Evolutionary conservation across 2,888 invertebrate genomes (phyloP).

Genomic region (Acanthopleura granulata): DNA sequence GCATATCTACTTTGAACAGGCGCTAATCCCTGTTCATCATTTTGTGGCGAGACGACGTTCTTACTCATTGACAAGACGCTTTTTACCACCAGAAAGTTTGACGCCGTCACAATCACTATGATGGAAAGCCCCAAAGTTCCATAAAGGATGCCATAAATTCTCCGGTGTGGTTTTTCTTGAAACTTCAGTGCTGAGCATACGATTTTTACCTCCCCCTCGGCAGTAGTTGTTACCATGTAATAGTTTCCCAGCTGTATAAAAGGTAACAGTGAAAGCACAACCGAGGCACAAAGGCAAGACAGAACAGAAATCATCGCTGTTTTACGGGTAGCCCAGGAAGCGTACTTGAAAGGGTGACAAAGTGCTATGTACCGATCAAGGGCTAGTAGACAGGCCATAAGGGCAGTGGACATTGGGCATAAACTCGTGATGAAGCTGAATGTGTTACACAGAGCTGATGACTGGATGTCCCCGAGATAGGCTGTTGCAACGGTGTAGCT

Average conservation of each 20-base stretch:
- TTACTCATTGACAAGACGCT: neutral
- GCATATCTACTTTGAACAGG: neutral
- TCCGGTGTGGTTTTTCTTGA: neutral
- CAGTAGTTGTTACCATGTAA: neutral
- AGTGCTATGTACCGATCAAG: neutral
- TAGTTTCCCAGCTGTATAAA: neutral
- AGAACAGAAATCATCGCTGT: neutral
- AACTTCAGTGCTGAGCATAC: neutral
- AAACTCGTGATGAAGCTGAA: neutral
- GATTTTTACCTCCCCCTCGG: neutral
- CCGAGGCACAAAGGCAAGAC: neutral
- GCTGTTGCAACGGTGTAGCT: neutral
- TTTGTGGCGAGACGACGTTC: neutral
- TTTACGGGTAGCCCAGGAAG: neutral
- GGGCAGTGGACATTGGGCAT: neutral
- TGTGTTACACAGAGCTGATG: neutral
- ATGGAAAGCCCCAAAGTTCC: neutral
- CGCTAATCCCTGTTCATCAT: neutral
- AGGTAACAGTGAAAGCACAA: neutral
- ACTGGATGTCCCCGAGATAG: neutral
- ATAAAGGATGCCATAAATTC: neutral
- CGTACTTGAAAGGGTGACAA: slow-evolving; percentile 2
- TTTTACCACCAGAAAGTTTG: neutral
- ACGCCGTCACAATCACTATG: neutral
- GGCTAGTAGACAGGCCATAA: neutral